Base-by-base conservation (phyloP, 2,888 invertebrate species). In the Neocrepidodera transversa region DNA sequence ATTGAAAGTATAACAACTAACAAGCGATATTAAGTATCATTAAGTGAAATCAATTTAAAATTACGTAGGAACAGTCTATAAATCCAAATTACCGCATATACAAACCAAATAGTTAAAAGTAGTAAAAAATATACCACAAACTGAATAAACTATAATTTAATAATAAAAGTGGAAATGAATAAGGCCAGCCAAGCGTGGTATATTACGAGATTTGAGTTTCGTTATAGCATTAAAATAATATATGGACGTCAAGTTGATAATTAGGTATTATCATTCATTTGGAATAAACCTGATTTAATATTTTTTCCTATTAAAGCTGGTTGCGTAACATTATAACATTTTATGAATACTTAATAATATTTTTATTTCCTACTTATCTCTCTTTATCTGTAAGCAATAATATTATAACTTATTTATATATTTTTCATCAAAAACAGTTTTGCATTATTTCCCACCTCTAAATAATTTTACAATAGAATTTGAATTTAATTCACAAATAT, bases 141-240 rank as follows among this genome's bases (percentile, higher is more conserved):
- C 35, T 36, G 5, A 23, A 26, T 23, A 55, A 47, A 45, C 59
- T 47, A 52, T 63, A 60, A 63, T 63, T 63, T 58, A 43, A 50
- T 50, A 55, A 59, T 56, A 58, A 57, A 56, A 52, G 52, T 58
- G 36, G 43, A 54, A 51, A 58, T 38, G 35, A 58, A 43, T 23
- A 23, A 53, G 42, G 16, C 48, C 56, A 64, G 38, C 58, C 56
- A 51, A 48, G 59, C 64, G 51, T 61, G 64, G 62, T 60, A 59
- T 50, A 47, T 61, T 57, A 50, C 58, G 57, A 51, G 61, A 62
- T 62, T 58, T 60, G 51, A 40, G 55, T 51, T 60, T 51, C 51
- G 48, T 51, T 50, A 35, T 35, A 18, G 45, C 40, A 60, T 60
- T 60, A 51, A 60, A 53, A 60, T 60, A 55, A 60, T 55, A 30